Percentiles rank a stretch among this genome's conserved stretches.
Evolutionary conservation across 92 coral and sea anemone species (phyloP).

Genomic region (Actinernus sp.): DNA sequence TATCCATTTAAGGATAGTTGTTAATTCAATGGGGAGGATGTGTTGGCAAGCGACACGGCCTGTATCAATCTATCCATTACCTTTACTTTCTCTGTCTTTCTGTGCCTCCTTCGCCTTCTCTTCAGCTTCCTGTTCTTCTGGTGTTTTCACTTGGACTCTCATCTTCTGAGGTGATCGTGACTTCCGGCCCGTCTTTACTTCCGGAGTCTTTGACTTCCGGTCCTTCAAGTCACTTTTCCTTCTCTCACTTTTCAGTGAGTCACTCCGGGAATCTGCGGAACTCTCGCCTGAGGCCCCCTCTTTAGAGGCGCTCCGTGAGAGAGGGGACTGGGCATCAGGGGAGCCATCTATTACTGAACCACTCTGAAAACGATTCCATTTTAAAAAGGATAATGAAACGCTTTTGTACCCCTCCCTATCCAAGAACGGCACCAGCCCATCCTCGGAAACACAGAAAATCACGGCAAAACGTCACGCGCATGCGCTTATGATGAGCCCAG

Average conservation of each 20-base stretch:
- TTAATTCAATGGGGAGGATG: too few species aligned
- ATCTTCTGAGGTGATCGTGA: conserved; percentile 39
- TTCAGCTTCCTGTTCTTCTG: conserved; percentile 21
- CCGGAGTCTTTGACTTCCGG: conserved; percentile 50
- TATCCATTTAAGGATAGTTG: too few species aligned
- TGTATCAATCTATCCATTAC: too few species aligned
- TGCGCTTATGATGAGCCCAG: too few species aligned
- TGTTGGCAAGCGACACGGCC: too few species aligned
- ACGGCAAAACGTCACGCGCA: too few species aligned
- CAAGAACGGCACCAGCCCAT: too few species aligned
- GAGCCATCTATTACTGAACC: conserved; percentile 16
- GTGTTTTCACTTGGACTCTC: conserved; percentile 22
- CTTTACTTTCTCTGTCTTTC: background rate
- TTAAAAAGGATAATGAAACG: too few species aligned
- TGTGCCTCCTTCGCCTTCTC: conserved; percentile 1
- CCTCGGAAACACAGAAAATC: too few species aligned
- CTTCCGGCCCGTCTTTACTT: conserved; percentile 22
- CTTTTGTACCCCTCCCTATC: too few species aligned
- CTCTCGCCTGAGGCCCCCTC: conserved; percentile 15
- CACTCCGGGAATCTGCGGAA: conserved; percentile 21
- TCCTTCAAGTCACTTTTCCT: conserved; percentile 33
- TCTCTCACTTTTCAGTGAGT: conserved; percentile 41
- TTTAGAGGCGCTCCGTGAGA: conserved; percentile 25
- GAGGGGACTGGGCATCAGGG: conserved; percentile 34
- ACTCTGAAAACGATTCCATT: too few species aligned